A percentile compares a stretch with the other conserved stretches of the same genome.
Conservation (phyloP, 1,140 invertebrate genomes). For the Diorhabda sublineata region DNA sequence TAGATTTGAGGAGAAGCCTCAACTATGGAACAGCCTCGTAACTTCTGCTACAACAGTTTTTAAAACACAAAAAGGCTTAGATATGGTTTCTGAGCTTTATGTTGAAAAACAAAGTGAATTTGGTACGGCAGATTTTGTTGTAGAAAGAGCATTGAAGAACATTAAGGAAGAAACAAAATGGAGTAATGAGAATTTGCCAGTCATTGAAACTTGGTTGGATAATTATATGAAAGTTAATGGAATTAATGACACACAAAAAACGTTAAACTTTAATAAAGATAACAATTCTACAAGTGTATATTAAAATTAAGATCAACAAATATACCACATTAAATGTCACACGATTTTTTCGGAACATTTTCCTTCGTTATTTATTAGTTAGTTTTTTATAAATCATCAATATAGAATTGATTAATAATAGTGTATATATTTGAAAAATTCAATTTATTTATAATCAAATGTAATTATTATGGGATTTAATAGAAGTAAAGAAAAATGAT, state of each 20-base stretch:
- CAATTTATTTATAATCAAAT: no score
- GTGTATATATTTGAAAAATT: no score
- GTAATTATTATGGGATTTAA: no score
- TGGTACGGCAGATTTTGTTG: slow-evolving; percentile 61
- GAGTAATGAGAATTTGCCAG: slow-evolving; percentile 64
- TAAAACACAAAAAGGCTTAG: slow-evolving; percentile 64
- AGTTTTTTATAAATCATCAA: no score
- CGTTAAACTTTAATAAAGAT: no score
- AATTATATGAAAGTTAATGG: slow-evolving; percentile 48
- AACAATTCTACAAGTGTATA: no score
- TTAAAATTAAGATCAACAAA: no score
- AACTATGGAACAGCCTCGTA: slow-evolving; percentile 68
- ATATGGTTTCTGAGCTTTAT: slow-evolving; percentile 61
- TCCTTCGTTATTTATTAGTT: no score
- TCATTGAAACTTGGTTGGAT: slow-evolving; percentile 65
- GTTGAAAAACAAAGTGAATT: slow-evolving; percentile 57
- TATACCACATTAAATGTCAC: no score
- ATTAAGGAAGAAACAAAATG: slow-evolving; percentile 66
- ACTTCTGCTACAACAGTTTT: slow-evolving; percentile 66
- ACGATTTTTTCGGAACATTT: no score
- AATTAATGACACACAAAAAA: slow-evolving; percentile 4
- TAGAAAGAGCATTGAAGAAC: slow-evolving; percentile 62
- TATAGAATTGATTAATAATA: no score
- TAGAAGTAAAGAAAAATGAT: no score
- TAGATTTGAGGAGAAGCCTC: slow-evolving; percentile 62